These are phyloP conservation scores for Pseudomugil gertrudae DNA, from an alignment of 2,797 vertebrate genomes.

Conservation along the genomic window DNA sequence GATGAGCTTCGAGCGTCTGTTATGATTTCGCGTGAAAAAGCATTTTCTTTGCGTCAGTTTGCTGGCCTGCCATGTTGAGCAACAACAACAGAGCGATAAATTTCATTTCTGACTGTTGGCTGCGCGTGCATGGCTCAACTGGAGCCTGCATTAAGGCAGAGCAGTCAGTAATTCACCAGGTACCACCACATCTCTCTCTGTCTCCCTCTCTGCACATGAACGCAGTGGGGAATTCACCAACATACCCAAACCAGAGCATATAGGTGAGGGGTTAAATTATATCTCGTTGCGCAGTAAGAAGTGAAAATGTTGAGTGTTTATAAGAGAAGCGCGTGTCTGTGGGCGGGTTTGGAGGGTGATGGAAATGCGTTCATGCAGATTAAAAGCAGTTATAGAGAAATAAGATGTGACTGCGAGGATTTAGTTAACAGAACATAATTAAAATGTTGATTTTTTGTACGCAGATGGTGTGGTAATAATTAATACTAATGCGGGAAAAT, in stretches of 20 bases:
- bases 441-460: neutral
- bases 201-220: conserved; percentile 25
- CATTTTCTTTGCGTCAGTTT: conserved; percentile 45
- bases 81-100: conserved; percentile 72
- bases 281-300: conserved; percentile 60
- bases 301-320: conserved; percentile 67
- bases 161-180: conserved; percentile 72
- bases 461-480: conserved; percentile 15
- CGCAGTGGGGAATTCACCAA: conserved; percentile 45
- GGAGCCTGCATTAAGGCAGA: conserved; percentile 64
- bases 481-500: neutral
- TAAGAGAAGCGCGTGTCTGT: conserved; percentile 70
- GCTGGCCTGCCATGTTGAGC: conserved; percentile 63
- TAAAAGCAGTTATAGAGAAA: conserved; percentile 68
- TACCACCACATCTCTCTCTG: conserved; percentile 45
- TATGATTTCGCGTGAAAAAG: conserved; percentile 24
- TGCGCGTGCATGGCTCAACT: conserved; percentile 69
- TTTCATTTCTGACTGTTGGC: conserved; percentile 74
- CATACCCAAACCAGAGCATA: conserved; percentile 57
- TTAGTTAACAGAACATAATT: conserved; percentile 14
- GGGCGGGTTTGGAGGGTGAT: conserved; percentile 54
- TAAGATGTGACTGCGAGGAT: conserved; percentile 39
- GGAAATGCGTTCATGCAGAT: conserved; percentile 74
- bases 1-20: conserved; percentile 23
- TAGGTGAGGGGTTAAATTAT: conserved; percentile 60